Conservation (phyloP, 2,888 invertebrate species). For the Hirtodrosophila cameraria region DNA sequence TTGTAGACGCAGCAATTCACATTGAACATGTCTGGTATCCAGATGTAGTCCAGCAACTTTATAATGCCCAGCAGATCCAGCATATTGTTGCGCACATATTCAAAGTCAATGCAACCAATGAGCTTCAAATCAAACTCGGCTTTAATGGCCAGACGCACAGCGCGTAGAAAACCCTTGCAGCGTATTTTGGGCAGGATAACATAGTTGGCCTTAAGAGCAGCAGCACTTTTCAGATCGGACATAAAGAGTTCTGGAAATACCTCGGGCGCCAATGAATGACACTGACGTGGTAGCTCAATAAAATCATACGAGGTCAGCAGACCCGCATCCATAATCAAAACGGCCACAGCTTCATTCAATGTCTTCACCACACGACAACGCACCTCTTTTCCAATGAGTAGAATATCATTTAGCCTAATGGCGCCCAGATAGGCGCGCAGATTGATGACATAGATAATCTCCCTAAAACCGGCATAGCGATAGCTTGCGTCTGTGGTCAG, state of each 20-base stretch:
- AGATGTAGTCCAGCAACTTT: conserved; percentile 76
- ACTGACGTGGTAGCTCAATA: conserved; percentile 79
- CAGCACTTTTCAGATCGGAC: conserved; percentile 70
- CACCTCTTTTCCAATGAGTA: conserved; percentile 69
- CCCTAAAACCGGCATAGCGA: conserved; percentile 74
- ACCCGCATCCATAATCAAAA: conserved; percentile 71
- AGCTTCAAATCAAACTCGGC: conserved; percentile 54
- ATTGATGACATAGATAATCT: conserved; percentile 80
- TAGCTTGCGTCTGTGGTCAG: conserved; percentile 79
- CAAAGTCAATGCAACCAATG: conserved; percentile 78
- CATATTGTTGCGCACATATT: conserved; percentile 73
- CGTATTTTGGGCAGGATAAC: conserved; percentile 77
- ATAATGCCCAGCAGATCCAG: conserved; percentile 79
- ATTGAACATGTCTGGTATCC: conserved; percentile 79
- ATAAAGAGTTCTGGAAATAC: conserved; percentile 55
- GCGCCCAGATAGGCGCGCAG: conserved; percentile 72
- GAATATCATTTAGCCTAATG: conserved; percentile 71
- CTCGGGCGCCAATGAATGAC: conserved; percentile 52
- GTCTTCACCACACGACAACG: conserved; percentile 76
- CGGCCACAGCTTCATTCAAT: conserved; percentile 68
- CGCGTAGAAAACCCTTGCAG: conserved; percentile 67
- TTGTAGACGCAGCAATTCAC: conserved; percentile 56
- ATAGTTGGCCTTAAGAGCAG: conserved; percentile 68
- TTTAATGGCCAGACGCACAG: conserved; percentile 53
- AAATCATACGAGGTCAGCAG: conserved; percentile 79